phyloP scores from a whole-genome alignment of 2,113 vertebrate genomes.

The Tor tambroides region DNA sequence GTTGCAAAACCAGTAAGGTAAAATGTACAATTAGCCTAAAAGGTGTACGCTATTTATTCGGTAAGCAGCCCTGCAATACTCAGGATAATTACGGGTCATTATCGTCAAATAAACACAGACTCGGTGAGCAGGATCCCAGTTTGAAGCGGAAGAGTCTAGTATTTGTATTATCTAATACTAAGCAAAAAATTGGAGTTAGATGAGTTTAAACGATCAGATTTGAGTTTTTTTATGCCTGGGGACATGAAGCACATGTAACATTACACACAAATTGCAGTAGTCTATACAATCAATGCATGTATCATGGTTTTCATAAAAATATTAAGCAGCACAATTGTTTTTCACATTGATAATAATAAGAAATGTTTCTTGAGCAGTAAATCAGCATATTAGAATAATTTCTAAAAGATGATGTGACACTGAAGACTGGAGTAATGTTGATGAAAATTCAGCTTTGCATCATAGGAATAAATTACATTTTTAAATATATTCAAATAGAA shows the following conservation, averaged over 20 bases:
- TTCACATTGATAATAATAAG: neutral
- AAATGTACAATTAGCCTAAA: constrained; percentile 20
- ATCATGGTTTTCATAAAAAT: too few relatives aligned
- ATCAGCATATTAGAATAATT: neutral
- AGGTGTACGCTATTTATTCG: neutral
- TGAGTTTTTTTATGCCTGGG: neutral
- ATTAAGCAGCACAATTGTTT: neutral
- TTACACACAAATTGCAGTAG: neutral
- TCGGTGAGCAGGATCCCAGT: neutral
- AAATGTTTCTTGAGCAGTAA: neutral
- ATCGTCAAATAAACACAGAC: neutral
- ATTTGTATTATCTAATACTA: neutral
- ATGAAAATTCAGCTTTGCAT: neutral
- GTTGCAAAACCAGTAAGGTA: neutral
- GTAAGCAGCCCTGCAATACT: neutral
- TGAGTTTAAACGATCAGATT: neutral
- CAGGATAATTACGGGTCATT: constrained; percentile 8
- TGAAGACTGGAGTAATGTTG: neutral
- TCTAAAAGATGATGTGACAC: neutral
- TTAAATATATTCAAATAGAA: neutral
- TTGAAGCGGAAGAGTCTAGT: neutral
- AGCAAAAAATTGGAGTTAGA: neutral
- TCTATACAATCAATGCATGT: too few relatives aligned
- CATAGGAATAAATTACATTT: neutral
- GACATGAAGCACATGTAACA: neutral